Evolutionary conservation across 2,888 invertebrate species (phyloP).

Genomic region (Apamea sordens): DNA sequence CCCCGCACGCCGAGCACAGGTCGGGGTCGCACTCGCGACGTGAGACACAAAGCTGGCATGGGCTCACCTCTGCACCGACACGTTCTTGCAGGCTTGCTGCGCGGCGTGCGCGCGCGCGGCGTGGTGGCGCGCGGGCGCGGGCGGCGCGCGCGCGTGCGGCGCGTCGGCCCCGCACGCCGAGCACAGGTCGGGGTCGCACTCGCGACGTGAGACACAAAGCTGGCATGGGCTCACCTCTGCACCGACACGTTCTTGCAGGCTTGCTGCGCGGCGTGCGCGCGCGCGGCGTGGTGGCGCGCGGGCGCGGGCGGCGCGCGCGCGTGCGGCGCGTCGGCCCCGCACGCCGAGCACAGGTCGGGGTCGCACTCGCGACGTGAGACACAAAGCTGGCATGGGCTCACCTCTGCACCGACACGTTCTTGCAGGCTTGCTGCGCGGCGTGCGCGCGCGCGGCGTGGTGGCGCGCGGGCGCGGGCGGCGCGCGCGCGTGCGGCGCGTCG

Average conservation of each 20-base stretch:
- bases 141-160: constrained; percentile 86
- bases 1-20: constrained; percentile 98
- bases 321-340: constrained; percentile 97
- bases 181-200: constrained; percentile 99
- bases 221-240: no score
- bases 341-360: constrained; percentile 98
- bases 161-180: constrained; percentile 98
- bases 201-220: no score
- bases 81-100: no score
- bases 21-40: constrained; percentile 99
- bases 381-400: no score
- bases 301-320: constrained; percentile 75
- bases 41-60: no score
- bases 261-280: constrained; percentile 72
- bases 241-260: no score
- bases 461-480: constrained; percentile 75
- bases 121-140: constrained; percentile 52
- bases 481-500: constrained; percentile 91
- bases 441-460: constrained; percentile 77
- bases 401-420: no score
- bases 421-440: not conserved
- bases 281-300: constrained; percentile 51
- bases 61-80: no score
- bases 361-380: constrained; percentile 99
- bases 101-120: constrained; percentile 73